phyloP scores from a whole-genome alignment of 1,140 invertebrate species.

The Sarcophaga peregrina region DNA sequence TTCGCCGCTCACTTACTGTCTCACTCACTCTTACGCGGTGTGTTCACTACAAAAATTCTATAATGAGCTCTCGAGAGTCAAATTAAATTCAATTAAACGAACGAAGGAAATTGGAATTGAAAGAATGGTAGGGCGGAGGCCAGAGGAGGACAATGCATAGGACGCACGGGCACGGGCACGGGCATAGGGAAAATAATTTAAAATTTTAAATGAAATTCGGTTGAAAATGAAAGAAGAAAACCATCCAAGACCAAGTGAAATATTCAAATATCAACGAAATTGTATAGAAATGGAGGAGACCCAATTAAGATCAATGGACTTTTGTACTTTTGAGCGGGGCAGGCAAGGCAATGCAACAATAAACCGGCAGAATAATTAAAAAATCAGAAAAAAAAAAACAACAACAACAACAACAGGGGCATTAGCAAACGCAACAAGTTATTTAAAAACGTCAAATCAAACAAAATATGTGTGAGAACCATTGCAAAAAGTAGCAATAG shows the following conservation, averaged over 20 bases:
- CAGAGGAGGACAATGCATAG: too few species aligned
- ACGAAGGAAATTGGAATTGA: neutral
- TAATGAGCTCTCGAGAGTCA: conserved; percentile 3
- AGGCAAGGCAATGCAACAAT: neutral
- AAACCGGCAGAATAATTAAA: conserved; percentile 11
- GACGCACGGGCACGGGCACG: too few species aligned
- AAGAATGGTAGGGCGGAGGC: too few species aligned
- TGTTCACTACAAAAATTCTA: neutral
- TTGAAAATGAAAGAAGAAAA: neutral
- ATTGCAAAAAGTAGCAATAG: neutral
- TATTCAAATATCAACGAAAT: conserved; percentile 3
- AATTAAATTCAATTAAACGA: conserved; percentile 22
- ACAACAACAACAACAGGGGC: neutral
- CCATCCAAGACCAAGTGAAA: neutral
- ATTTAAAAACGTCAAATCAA: neutral
- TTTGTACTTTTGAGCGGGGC: neutral
- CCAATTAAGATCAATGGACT: conserved; percentile 22
- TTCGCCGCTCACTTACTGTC: too few species aligned
- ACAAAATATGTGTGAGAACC: neutral
- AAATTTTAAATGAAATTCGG: neutral
- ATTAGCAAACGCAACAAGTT: neutral
- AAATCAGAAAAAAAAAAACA: neutral
- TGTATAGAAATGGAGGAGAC: conserved; percentile 7
- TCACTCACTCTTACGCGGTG: neutral
- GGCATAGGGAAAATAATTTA: neutral